Conservation (phyloP, 2,113 vertebrate species). For the Muntiacus muntjak region DNA sequence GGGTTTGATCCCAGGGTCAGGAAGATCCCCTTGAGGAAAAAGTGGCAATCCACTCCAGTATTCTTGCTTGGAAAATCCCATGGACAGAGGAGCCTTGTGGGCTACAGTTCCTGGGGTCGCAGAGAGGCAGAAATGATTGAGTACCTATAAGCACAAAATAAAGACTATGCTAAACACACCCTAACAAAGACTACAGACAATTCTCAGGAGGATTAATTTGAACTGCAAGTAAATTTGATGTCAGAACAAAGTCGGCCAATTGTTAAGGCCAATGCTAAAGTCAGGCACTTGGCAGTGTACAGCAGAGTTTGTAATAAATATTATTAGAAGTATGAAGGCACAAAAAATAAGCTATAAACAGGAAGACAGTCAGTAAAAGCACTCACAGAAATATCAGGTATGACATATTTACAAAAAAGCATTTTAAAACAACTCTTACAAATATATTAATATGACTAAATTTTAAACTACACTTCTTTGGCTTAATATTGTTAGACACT, state of each 20-base stretch:
- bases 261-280: neutral
- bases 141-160: neutral
- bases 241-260: neutral
- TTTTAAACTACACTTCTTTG: neutral
- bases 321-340: neutral
- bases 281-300: neutral
- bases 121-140: neutral
- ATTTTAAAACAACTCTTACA: neutral
- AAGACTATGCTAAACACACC: neutral
- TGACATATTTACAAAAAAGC: neutral
- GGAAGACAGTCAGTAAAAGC: neutral
- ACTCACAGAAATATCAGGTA: neutral
- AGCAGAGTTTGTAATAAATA: neutral
- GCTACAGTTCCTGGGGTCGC: neutral
- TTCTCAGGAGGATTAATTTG: neutral
- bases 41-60: neutral
- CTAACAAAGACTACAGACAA: neutral
- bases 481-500: neutral
- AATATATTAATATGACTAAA: neutral
- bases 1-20: neutral
- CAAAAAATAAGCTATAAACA: neutral
- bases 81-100: neutral
- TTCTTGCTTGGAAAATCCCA: neutral
- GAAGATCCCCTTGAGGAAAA: neutral
- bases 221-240: neutral